Percentiles rank a stretch among this genome's conserved stretches.
Conservation (phyloP, 2,888 invertebrate species). For the Prosopocoilus inquinatus region DNA sequence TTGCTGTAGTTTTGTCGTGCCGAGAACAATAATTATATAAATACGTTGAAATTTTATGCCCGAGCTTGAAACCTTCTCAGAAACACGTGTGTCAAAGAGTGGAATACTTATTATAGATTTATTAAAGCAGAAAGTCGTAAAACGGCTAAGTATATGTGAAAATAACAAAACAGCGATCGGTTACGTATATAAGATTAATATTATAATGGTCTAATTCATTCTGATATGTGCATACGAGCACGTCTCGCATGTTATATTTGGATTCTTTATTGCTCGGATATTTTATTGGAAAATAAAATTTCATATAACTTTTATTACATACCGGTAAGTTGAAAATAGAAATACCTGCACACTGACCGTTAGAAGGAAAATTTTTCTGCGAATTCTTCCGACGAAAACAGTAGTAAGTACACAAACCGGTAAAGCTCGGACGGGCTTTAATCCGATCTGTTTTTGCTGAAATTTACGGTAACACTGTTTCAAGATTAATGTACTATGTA, state of each 20-base stretch:
- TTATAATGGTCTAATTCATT: slow-evolving; percentile 42
- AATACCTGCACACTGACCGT: slow-evolving; percentile 10
- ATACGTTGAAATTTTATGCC: slow-evolving; percentile 20
- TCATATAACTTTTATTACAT: slow-evolving; percentile 16
- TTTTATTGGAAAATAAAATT: slow-evolving; percentile 33
- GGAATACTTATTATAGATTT: slow-evolving; percentile 38
- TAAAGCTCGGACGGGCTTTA: slow-evolving; percentile 17
- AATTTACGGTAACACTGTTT: slow-evolving; percentile 19
- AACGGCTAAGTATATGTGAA: slow-evolving; percentile 33
- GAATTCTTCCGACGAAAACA: slow-evolving; percentile 9
- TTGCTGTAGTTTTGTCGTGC: slow-evolving; percentile 14
- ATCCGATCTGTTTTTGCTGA: slow-evolving; percentile 18
- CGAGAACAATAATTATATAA: slow-evolving; percentile 23
- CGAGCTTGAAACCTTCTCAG: slow-evolving; percentile 16
- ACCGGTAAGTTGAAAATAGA: slow-evolving; percentile 13
- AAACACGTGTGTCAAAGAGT: slow-evolving; percentile 35
- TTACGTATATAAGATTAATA: slow-evolving; percentile 35
- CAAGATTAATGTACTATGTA: slow-evolving; percentile 17
- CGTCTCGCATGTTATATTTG: slow-evolving; percentile 39
- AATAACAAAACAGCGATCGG: slow-evolving; percentile 36
- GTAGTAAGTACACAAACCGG: slow-evolving; percentile 7
- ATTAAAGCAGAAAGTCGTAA: slow-evolving; percentile 36
- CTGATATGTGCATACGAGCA: slow-evolving; percentile 38
- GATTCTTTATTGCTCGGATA: slow-evolving; percentile 34
- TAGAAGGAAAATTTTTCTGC: slow-evolving; percentile 6